These are phyloP conservation scores for Plecturocebus donacophilus DNA, from an alignment of 2,113 vertebrate genomes.

Conservation along the genomic window DNA sequence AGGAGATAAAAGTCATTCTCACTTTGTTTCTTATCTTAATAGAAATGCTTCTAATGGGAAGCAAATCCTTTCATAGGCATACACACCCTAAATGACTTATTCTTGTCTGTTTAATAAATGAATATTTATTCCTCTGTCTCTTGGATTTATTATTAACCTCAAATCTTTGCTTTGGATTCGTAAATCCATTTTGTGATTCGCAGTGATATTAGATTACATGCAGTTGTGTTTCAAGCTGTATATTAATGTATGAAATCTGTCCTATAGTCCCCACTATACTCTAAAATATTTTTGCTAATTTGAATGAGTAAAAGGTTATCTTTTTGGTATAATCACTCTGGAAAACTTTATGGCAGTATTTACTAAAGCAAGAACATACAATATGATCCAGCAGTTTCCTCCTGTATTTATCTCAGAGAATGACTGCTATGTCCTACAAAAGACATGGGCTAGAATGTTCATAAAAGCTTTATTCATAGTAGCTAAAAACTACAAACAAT, in stretches of 20 bases:
- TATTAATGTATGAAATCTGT: neutral
- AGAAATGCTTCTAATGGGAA: neutral
- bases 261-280: neutral
- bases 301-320: neutral
- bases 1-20: neutral
- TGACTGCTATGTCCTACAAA: neutral
- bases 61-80: neutral
- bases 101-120: neutral
- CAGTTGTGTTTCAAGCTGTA: neutral
- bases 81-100: neutral
- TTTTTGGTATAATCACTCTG: neutral
- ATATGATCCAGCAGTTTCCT: neutral
- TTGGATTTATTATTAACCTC: neutral
- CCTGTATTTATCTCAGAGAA: neutral
- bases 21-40: neutral
- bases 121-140: neutral
- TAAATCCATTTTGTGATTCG: neutral
- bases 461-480: neutral
- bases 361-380: neutral
- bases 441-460: neutral
- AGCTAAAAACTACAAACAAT: neutral
- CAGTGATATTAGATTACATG: neutral
- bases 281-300: neutral
- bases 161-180: neutral
- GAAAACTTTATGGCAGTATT: neutral